Percentiles rank a stretch among this genome's conserved stretches.
Conservation (phyloP, 2,113 vertebrate species). For the Uria aalge region DNA sequence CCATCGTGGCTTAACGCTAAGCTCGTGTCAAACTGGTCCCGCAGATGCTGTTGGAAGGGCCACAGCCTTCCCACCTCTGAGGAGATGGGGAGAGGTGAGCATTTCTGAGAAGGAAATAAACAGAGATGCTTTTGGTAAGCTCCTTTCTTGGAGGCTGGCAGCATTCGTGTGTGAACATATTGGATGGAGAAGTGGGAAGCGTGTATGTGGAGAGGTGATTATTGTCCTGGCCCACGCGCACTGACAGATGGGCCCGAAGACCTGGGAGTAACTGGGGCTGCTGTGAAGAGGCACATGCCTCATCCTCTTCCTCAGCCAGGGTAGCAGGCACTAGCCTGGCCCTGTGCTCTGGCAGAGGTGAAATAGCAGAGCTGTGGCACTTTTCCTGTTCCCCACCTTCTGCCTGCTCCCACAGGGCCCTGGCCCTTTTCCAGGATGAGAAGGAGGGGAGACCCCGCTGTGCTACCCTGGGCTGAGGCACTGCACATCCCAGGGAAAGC, state of each 20-base stretch:
- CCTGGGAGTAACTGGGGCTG: neutral
- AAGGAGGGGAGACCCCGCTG: neutral
- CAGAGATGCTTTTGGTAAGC: neutral
- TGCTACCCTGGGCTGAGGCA: too few species aligned
- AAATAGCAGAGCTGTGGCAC: neutral
- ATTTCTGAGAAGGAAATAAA: neutral
- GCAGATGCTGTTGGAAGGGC: neutral
- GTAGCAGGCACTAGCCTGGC: neutral
- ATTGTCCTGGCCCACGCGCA: fast-evolving
- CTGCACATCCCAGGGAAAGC: neutral
- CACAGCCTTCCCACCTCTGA: neutral
- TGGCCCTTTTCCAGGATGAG: neutral
- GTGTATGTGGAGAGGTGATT: neutral
- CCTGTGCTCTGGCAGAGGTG: neutral
- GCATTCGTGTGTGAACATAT: neutral
- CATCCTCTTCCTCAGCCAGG: neutral
- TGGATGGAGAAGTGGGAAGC: neutral
- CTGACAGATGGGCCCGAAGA: fast-evolving
- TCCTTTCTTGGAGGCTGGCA: neutral
- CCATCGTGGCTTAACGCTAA: fast-evolving
- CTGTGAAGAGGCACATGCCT: neutral
- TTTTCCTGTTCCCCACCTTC: neutral
- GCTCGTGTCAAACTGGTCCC: neutral
- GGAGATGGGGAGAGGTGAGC: neutral
- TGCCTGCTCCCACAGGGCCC: neutral